Evolutionary conservation across 2,113 vertebrate genomes (phyloP), one percentile per base, ranked within the genome.

Genomic region (Pedetes capensis): DNA sequence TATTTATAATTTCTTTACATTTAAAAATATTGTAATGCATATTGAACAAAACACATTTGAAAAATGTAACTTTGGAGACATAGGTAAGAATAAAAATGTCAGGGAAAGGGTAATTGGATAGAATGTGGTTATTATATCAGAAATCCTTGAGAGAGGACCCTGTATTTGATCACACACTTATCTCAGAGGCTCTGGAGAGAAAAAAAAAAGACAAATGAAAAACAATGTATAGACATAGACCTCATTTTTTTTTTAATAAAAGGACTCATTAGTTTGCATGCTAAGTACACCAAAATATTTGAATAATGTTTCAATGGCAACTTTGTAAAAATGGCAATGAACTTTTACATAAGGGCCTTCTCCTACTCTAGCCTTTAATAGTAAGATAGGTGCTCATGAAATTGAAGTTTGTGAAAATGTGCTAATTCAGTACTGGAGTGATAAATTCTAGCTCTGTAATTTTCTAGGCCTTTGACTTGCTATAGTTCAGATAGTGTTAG

Each of bases 281-380:
- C 83, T 71, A n/a, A 29, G 69, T 79, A 89, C 55, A 37, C 42
- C 27, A 51, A 47, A 86, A 6, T n/a, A 29, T 87, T 75, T 68
- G 23, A 93, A 61, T 80, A 69, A 71, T 44, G 2, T 69, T 88
- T 91, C 49, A 51, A 12, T 91, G 61, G 78, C 49, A 85, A 2
- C 86, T 96, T 86, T 96, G 14, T 89, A 86, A 83, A 47, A 86
- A 64, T 49, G 22, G 11, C 3, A 8, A 84, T 20, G n/a, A 37
- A 9, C 3, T 29, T 69, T 66, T 81, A 39, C 23, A 61, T 20
- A 81, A 71, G 57, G 49, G 16, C 10, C 37, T 23, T 59, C 82
- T 93, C 27, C 57, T 80, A 32, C 44, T 53, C 16, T 91, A 5
- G 5, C 23, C n/a, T 83, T 64, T 75, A 44, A 91, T 11, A n/a